Percentiles rank a stretch among this genome's conserved stretches.
phyloP scores from a whole-genome alignment of 1,140 invertebrate species.

The Alviniconcha marisindica region DNA sequence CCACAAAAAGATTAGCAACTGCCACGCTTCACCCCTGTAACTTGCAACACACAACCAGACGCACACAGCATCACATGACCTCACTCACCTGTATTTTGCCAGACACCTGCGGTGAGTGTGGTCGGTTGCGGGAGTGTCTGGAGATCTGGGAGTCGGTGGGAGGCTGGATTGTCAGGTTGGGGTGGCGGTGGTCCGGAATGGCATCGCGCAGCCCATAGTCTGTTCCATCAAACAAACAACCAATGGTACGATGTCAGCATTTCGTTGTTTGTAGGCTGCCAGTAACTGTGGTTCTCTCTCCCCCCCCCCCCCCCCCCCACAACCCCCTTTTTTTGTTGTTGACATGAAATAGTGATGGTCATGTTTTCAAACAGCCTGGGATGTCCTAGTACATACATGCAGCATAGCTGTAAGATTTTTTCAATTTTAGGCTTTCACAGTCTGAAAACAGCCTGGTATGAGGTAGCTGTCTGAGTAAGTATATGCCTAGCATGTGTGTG shows the following conservation, averaged over 20 bases:
- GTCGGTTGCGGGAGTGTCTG: conserved; percentile 22
- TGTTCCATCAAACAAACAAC: conserved; percentile 5
- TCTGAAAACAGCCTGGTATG: too few relatives aligned
- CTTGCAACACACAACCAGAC: too few relatives aligned
- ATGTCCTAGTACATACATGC: too few relatives aligned
- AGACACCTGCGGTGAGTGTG: conserved; percentile 62
- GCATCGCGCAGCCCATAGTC: conserved; percentile 67
- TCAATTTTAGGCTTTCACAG: too few relatives aligned
- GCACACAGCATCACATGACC: too few relatives aligned
- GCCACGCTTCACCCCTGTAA: too few relatives aligned
- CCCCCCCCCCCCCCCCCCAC: background rate
- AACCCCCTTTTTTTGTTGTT: background rate
- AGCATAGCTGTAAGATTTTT: too few relatives aligned
- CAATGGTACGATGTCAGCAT: background rate
- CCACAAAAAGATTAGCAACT: too few relatives aligned
- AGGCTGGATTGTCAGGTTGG: conserved; percentile 23
- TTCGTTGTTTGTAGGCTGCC: background rate
- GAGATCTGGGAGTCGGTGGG: background rate
- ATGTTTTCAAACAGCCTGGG: too few relatives aligned
- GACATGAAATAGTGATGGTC: background rate
- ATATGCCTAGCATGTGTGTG: too few relatives aligned
- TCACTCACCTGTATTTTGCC: conserved; percentile 73
- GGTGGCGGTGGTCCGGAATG: conserved; percentile 48
- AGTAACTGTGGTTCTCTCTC: background rate
- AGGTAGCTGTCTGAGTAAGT: too few relatives aligned